Evolutionary conservation across 2,113 vertebrate genomes (phyloP).

Genomic region (Illadopsis cleaveri): DNA sequence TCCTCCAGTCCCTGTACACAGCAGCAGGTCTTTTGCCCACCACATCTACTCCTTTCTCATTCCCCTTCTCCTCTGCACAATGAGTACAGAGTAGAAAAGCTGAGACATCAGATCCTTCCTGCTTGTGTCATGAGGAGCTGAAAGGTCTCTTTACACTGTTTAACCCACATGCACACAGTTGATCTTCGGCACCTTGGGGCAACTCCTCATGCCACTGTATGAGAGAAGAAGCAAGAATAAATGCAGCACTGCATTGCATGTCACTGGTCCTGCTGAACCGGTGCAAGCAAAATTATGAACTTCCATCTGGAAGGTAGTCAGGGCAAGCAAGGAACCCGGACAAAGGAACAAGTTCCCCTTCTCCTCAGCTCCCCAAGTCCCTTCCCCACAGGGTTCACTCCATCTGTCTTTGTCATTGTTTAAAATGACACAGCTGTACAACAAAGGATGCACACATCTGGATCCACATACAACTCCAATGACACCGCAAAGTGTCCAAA

Average conservation of each 20-base stretch:
- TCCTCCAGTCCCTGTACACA: not conserved
- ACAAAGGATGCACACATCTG: not conserved
- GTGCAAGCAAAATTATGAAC: not conserved
- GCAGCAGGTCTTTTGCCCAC: not conserved
- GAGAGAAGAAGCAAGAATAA: not conserved
- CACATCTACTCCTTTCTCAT: not conserved
- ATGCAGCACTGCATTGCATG: not conserved
- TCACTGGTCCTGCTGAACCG: not conserved
- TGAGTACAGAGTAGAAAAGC: rapidly evolving
- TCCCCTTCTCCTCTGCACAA: not conserved
- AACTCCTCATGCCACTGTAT: not conserved
- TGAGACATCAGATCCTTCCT: not conserved
- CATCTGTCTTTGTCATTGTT: not conserved
- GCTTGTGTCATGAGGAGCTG: not conserved
- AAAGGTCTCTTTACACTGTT: not conserved
- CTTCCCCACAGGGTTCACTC: not conserved
- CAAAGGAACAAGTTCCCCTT: not conserved
- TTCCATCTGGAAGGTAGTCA: not conserved
- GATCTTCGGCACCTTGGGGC: not conserved
- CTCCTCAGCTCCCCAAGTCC: not conserved
- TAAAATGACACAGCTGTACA: not conserved
- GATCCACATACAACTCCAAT: not conserved
- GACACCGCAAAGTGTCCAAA: not conserved
- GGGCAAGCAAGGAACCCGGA: not conserved
- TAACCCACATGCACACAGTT: not conserved